Percentiles rank a stretch among this genome's conserved stretches.
Conservation (phyloP, 2,113 vertebrate genomes). For the Ptychochromis oligacanthus region DNA sequence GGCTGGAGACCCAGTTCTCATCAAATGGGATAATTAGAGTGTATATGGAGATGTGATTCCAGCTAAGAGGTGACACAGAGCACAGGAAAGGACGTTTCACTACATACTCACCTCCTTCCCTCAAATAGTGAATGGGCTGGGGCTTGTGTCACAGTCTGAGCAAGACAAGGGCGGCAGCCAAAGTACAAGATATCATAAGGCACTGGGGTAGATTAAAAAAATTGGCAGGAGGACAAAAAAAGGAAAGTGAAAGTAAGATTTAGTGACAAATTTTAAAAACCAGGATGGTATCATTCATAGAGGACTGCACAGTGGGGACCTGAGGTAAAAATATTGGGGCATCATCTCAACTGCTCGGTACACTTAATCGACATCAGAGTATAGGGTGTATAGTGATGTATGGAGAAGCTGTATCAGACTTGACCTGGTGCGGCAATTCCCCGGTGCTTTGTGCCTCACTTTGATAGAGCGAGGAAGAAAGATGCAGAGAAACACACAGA, state of each 20-base stretch:
- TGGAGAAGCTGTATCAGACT: conserved; percentile 40
- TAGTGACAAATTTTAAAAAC: neutral
- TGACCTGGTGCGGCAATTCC: conserved; percentile 45
- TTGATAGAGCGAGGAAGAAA: conserved; percentile 20
- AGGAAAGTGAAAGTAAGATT: neutral
- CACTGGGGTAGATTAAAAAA: neutral
- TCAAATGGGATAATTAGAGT: conserved; percentile 68
- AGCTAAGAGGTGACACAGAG: conserved; percentile 64
- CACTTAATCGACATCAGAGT: conserved; percentile 7
- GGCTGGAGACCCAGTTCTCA: conserved; percentile 48
- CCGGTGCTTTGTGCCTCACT: conserved; percentile 11
- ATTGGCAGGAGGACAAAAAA: neutral
- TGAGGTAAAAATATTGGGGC: neutral
- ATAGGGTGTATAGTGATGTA: conserved; percentile 1
- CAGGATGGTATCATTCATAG: neutral
- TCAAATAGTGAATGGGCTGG: conserved; percentile 27
- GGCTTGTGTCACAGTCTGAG: conserved; percentile 25
- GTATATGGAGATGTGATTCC: conserved; percentile 51
- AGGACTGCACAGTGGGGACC: neutral
- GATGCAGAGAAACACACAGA: conserved; percentile 9
- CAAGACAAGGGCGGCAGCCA: conserved; percentile 26
- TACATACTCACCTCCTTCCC: conserved; percentile 38
- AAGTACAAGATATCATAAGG: conserved; percentile 35
- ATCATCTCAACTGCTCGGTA: neutral
- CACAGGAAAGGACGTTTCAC: conserved; percentile 46